Percentiles rank a stretch among this genome's conserved stretches.
These are phyloP conservation scores for Plestiodon gilberti DNA, from an alignment of 2,113 vertebrate genomes.

Conservation along the genomic window DNA sequence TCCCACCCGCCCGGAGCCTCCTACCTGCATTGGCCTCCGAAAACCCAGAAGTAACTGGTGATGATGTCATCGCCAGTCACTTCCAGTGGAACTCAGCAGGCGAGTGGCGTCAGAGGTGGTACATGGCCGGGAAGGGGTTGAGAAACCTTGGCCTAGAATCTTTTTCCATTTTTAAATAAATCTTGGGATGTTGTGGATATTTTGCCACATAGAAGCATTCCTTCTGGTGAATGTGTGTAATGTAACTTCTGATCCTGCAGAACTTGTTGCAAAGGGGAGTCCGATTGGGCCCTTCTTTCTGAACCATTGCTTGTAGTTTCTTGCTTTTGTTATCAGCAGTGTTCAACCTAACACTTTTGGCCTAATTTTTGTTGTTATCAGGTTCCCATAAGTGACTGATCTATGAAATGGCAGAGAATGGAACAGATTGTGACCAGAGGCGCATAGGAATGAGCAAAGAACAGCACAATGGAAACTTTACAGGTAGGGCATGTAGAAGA, in stretches of 20 bases:
- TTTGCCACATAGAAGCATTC: background rate
- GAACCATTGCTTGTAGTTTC: too few relatives aligned
- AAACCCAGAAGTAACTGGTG: too few relatives aligned
- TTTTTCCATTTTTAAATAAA: background rate
- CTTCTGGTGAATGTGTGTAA: background rate
- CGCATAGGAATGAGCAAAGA: constrained; percentile 85
- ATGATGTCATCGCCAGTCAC: too few relatives aligned
- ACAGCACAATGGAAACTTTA: constrained; percentile 89
- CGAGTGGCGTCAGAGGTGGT: too few relatives aligned
- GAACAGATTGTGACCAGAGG: constrained; percentile 90
- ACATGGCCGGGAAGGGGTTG: too few relatives aligned
- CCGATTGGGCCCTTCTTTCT: background rate
- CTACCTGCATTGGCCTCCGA: too few relatives aligned
- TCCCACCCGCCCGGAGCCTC: too few relatives aligned
- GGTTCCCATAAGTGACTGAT: constrained; percentile 69
- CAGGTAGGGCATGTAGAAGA: constrained; percentile 76
- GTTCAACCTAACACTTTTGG: constrained; percentile 45
- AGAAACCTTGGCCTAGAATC: too few relatives aligned
- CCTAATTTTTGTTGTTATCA: constrained; percentile 36
- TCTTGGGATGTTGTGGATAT: background rate
- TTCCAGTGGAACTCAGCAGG: too few relatives aligned
- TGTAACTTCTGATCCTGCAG: background rate
- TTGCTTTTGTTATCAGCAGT: constrained; percentile 18
- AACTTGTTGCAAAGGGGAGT: background rate
- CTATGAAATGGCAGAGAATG: constrained; percentile 95